phyloP scores from a whole-genome alignment of 2,797 vertebrate genomes.

The Pygocentrus nattereri region DNA sequence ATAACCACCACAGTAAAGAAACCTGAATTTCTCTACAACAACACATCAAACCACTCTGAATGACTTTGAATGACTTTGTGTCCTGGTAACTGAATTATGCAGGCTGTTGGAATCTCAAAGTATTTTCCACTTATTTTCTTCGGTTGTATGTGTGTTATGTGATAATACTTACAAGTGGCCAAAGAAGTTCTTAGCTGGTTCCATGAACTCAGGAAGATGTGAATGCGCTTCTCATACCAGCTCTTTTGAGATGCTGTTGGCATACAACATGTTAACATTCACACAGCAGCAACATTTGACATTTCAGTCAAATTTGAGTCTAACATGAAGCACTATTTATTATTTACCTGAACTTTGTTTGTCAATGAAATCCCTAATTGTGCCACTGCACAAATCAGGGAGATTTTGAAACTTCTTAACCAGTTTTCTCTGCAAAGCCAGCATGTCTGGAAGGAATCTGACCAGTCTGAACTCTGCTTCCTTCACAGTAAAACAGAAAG shows the following conservation, averaged over 20 bases:
- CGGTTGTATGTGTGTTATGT: not conserved
- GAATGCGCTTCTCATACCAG: constrained; percentile 75
- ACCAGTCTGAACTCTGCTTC: constrained; percentile 89
- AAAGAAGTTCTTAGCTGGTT: constrained; percentile 88
- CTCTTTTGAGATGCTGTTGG: constrained; percentile 68
- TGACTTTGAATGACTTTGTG: too few species aligned
- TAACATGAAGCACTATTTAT: not conserved
- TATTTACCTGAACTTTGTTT: constrained; percentile 23
- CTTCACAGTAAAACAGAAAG: constrained; percentile 66
- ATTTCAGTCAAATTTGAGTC: not conserved
- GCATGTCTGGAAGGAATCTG: constrained; percentile 88
- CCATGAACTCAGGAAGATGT: constrained; percentile 86
- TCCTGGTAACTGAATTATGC: not conserved
- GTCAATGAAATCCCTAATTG: constrained; percentile 22
- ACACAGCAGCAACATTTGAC: not conserved
- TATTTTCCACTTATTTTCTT: not conserved
- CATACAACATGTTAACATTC: not conserved
- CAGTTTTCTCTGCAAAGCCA: constrained; percentile 86
- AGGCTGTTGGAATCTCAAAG: not conserved
- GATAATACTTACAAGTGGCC: constrained; percentile 81
- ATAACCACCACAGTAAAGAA: too few species aligned
- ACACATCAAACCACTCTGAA: too few species aligned
- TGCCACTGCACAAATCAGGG: constrained; percentile 14
- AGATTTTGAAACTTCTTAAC: constrained; percentile 90
- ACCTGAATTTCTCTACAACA: too few species aligned